phyloP scores from a whole-genome alignment of 53 echinoderm and acorn worm species.

The Echinometra lucunter region DNA sequence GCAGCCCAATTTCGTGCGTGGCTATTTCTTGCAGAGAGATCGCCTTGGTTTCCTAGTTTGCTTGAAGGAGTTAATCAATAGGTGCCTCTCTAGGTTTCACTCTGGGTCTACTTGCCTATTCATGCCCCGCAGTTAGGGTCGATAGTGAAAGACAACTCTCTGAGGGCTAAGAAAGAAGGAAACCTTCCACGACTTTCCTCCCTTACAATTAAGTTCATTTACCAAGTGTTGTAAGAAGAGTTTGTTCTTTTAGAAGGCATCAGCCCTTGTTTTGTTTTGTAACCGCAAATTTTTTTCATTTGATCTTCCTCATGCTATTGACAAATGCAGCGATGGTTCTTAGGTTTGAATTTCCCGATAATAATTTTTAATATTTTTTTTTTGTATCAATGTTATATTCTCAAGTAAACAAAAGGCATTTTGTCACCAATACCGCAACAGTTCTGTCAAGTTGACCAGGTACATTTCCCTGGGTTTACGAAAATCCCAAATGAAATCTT shows the following conservation, averaged over 20 bases:
- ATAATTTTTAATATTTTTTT: no score
- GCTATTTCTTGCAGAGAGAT: not conserved
- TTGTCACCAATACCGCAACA: no score
- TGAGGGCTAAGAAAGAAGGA: constrained; percentile 15
- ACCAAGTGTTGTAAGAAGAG: not conserved
- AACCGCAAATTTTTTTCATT: not conserved
- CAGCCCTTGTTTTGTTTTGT: not conserved
- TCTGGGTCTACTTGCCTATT: constrained; percentile 38
- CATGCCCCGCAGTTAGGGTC: constrained; percentile 38
- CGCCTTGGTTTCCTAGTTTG: constrained; percentile 18
- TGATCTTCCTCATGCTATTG: not conserved
- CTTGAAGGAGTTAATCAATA: constrained; percentile 51
- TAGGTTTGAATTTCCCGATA: no score
- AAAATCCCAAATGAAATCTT: no score
- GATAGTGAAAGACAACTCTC: constrained; percentile 53
- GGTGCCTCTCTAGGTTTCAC: constrained; percentile 51
- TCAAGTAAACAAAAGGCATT: no score
- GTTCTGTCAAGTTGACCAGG: no score
- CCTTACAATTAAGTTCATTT: constrained; percentile 8
- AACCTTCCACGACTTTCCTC: constrained; percentile 5
- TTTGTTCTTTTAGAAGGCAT: not conserved
- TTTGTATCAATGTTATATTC: no score
- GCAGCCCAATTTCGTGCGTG: constrained; percentile 36
- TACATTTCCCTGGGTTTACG: no score
- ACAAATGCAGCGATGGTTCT: no score